Percentiles rank a stretch among this genome's conserved stretches.
These are phyloP conservation scores for Acholoe squamosa DNA, from an alignment of 2,888 invertebrate genomes.

Conservation along the genomic window DNA sequence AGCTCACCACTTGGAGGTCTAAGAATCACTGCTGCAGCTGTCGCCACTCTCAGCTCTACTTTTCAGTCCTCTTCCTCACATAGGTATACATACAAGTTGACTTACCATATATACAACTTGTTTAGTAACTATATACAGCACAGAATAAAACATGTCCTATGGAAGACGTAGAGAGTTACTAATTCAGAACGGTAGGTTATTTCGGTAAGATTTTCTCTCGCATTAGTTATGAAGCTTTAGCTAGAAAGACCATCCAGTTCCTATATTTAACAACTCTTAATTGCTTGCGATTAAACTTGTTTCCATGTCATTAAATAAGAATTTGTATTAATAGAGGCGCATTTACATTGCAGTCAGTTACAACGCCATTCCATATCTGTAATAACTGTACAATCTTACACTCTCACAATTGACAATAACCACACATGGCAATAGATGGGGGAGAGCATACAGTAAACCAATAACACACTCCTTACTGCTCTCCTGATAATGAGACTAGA, in stretches of 20 bases:
- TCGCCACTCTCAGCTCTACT: neutral
- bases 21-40: neutral
- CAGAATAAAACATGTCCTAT: neutral
- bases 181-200: neutral
- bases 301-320: neutral
- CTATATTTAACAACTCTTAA: neutral
- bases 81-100: neutral
- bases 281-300: slow-evolving; percentile 9
- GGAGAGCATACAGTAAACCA: neutral
- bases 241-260: neutral
- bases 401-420: neutral
- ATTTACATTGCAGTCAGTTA: no score
- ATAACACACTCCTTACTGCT: neutral
- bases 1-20: neutral
- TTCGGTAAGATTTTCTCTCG: neutral
- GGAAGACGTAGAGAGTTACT: slow-evolving; percentile 16
- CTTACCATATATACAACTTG: neutral
- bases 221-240: neutral
- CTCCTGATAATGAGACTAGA: neutral
- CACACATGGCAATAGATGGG: neutral
- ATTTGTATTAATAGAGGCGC: neutral
- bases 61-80: neutral
- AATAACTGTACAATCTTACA: no score
- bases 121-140: slow-evolving; percentile 22
- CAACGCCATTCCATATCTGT: no score